Conservation (phyloP, 2,888 invertebrate species). For the Lydus trimaculatus region DNA sequence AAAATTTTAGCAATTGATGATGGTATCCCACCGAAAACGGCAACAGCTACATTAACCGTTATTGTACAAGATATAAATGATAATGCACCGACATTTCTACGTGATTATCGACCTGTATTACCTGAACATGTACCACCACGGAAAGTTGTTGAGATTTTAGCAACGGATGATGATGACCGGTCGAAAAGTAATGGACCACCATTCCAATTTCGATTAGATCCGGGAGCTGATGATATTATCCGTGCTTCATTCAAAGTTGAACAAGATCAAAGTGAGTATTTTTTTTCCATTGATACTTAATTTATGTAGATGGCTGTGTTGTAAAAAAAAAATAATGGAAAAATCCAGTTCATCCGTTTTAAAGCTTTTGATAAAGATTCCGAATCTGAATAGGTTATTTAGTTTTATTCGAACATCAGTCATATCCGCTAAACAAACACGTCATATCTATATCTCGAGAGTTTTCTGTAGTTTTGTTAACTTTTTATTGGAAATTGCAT, state of each 20-base stretch:
- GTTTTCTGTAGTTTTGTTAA: too few species aligned
- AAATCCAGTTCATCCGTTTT: not conserved
- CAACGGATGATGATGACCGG: slow-evolving; percentile 92
- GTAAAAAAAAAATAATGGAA: not conserved
- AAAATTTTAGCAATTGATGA: slow-evolving; percentile 96
- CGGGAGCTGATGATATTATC: slow-evolving; percentile 92
- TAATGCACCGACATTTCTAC: slow-evolving; percentile 91
- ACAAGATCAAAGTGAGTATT: slow-evolving; percentile 87
- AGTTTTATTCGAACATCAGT: too few species aligned
- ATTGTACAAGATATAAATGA: slow-evolving; percentile 96
- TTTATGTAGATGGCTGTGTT: not conserved
- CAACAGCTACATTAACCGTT: slow-evolving; percentile 91
- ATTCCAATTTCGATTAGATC: slow-evolving; percentile 93
- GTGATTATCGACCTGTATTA: slow-evolving; percentile 90
- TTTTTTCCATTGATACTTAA: not conserved
- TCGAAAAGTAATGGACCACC: slow-evolving; percentile 96
- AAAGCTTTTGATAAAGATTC: not conserved
- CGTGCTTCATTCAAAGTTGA: slow-evolving; percentile 95
- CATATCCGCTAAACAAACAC: too few species aligned
- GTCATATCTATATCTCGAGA: too few species aligned
- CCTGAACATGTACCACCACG: slow-evolving; percentile 92
- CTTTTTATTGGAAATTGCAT: too few species aligned
- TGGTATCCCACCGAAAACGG: slow-evolving; percentile 91
- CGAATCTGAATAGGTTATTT: not conserved
- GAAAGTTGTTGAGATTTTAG: slow-evolving; percentile 91